Base-by-base conservation (phyloP, 2,113 vertebrate genomes). In the Aythya baeri region DNA sequence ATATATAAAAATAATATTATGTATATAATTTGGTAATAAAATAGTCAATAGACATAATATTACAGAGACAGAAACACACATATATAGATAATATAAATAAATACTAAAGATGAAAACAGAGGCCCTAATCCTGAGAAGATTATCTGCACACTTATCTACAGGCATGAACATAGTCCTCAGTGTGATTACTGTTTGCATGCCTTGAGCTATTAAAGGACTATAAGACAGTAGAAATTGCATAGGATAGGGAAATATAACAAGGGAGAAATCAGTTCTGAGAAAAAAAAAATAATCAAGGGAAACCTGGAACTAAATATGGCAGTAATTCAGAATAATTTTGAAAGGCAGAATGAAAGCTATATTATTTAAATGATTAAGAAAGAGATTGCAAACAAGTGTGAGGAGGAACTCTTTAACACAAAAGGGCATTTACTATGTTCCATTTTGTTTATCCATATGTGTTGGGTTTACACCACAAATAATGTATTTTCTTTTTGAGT, bases 291-390 rank as follows among this genome's bases (percentile, higher is more conserved):
- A 50, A 26, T 55, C 29, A 79, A 91, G 62, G 29, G 17, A 78
- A 94, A 94, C 78, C 79, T 67, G 13, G 34, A 89, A 80, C 58
- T 80, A 26, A 91, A 82, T 65, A 67, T 10, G 83, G 46, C 26
- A 87, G 66, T 32, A 95, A 82, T 78, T 90, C 66, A 91, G 88
- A 89, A 66, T 61, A 68, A 71, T 77, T 96, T 68, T 91, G 54
- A 83, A 91, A 77, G 65, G 92, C 17, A 93, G 89, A 94, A 85
- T 63, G 76, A 62, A 94, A 81, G 25, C 18, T 91, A 20, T 68
- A 62, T 91, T 93, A 94, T 94, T 97, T 94, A 96, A 93, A 91
- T 88, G 20, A 49, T 14, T 41, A 43, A 93, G 25, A 68, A 63
- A 80, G 54, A 89, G 57, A 49, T 3, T 82, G 72, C 16, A 82